Evolutionary conservation across 2,888 invertebrate species (phyloP).

Genomic region (Drosophila prostipennis): DNA sequence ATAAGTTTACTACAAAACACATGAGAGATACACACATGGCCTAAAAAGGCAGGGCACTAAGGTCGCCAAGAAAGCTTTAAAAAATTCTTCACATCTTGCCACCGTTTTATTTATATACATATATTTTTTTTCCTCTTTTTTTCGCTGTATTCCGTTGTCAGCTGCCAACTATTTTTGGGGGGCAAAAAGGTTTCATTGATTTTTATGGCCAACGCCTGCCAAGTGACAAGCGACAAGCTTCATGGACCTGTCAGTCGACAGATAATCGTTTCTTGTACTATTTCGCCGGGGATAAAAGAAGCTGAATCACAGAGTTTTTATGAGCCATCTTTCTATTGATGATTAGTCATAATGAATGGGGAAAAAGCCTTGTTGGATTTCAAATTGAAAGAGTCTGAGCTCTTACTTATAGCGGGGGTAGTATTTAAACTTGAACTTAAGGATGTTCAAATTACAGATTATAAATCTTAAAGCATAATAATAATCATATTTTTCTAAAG

Average conservation of each 20-base stretch:
- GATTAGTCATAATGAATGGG: slow-evolving; percentile 11
- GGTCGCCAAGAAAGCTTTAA: slow-evolving; percentile 62
- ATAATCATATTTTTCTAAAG: neutral
- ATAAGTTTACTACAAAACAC: slow-evolving; percentile 58
- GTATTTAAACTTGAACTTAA: too few species aligned
- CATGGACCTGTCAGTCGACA: slow-evolving; percentile 41
- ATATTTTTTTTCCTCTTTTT: neutral
- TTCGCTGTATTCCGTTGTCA: slow-evolving; percentile 40
- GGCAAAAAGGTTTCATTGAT: slow-evolving; percentile 64
- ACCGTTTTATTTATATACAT: slow-evolving; percentile 29
- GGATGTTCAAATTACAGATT: too few species aligned
- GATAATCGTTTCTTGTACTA: slow-evolving; percentile 31
- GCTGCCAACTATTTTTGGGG: slow-evolving; percentile 59
- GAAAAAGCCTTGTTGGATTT: neutral
- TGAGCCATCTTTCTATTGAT: neutral
- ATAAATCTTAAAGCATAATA: too few species aligned
- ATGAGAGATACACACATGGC: slow-evolving; percentile 26
- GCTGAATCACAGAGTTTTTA: slow-evolving; percentile 25
- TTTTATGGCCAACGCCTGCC: slow-evolving; percentile 65
- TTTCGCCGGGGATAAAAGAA: slow-evolving; percentile 2
- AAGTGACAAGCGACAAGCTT: slow-evolving; percentile 43
- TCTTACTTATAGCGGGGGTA: neutral
- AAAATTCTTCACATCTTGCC: slow-evolving; percentile 58
- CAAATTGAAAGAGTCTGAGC: neutral
- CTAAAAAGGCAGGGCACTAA: slow-evolving; percentile 49